phyloP scores from a whole-genome alignment of 2,888 invertebrate genomes.

The Euplexia lucipara region DNA sequence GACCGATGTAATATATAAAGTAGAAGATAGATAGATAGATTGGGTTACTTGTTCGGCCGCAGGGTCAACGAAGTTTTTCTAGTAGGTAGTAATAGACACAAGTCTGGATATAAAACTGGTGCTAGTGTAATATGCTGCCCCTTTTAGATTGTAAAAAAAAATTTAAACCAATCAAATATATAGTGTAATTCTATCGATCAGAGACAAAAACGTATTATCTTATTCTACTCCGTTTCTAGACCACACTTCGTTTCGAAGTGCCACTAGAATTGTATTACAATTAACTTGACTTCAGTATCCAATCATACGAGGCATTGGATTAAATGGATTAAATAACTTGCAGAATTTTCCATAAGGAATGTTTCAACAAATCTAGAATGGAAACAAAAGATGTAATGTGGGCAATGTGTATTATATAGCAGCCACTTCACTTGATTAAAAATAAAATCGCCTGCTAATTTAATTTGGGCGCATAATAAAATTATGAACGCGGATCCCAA shows the following conservation, averaged over 20 bases:
- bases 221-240: constrained; percentile 27
- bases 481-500: constrained; percentile 76
- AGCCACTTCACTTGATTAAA: constrained; percentile 80
- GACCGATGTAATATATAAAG: too few relatives aligned
- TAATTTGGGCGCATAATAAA: constrained; percentile 76
- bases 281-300: constrained; percentile 46
- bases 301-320: constrained; percentile 1
- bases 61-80: too few relatives aligned
- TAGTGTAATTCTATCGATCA: constrained; percentile 10
- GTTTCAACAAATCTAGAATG: constrained; percentile 4
- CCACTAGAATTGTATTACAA: constrained; percentile 55
- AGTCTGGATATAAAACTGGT: too few relatives aligned
- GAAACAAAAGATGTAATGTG: constrained; percentile 27
- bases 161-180: too few relatives aligned
- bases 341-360: constrained; percentile 21
- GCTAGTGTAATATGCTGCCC: too few relatives aligned
- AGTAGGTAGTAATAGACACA: too few relatives aligned
- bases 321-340: constrained; percentile 15
- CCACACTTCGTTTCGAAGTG: constrained; percentile 42
- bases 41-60: too few relatives aligned
- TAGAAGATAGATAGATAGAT: too few relatives aligned
- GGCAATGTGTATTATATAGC: constrained; percentile 45
- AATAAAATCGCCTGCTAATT: constrained; percentile 79
- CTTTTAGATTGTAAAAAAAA: too few relatives aligned
- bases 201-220: constrained; percentile 24